Evolutionary conservation across 2,113 vertebrate species (phyloP), one percentile per base, ranked within the genome.

Genomic region (Scomber scombrus): DNA sequence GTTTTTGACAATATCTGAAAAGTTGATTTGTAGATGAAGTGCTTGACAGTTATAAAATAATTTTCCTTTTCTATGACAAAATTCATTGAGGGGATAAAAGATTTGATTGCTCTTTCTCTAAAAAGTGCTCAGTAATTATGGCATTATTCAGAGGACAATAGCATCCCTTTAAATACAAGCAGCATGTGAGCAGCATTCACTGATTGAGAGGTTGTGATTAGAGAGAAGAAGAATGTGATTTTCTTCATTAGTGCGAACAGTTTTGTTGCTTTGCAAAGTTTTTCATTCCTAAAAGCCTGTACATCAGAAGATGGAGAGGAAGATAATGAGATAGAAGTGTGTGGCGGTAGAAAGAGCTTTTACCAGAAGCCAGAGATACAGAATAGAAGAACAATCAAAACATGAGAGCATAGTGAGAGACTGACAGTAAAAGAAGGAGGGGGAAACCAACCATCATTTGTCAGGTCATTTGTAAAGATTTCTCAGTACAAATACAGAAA

Each of bases 271-370:
- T 52, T 75, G 74, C 70, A 69, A 79, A 82, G 68, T 84, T 87
- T 82, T 88, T 87, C 82, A 78, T 75, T 72, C 56, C 83, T 92
- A 90, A 92, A 92, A 91, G 91, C 90, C 66, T 56, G 54, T 88
- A 71, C 82, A 71, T 86, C 76, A 81, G 54, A 74, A 80, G 82
- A 88, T 81, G 10, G 47, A 57, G 58, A 72, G 75, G 68, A 84
- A 87, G 91, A 90, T 90, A 88, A 88, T 76, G 79, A 76, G 78
- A 83, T 74, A 65, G 76, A 75, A 73, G 43, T 26, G 51, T 56
- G 65, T 40, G 75, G 54, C 11, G 43, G 80, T 43, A 57, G 75
- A 88, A 82, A 70, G 79, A 83, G 88, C 84, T 82, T 87, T 80
- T 92, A 88, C 85, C 70, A 84, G 85, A 87, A 78, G 70, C 82